Conservation (phyloP, 2,888 invertebrate species). For the Epinotia bilunana region DNA sequence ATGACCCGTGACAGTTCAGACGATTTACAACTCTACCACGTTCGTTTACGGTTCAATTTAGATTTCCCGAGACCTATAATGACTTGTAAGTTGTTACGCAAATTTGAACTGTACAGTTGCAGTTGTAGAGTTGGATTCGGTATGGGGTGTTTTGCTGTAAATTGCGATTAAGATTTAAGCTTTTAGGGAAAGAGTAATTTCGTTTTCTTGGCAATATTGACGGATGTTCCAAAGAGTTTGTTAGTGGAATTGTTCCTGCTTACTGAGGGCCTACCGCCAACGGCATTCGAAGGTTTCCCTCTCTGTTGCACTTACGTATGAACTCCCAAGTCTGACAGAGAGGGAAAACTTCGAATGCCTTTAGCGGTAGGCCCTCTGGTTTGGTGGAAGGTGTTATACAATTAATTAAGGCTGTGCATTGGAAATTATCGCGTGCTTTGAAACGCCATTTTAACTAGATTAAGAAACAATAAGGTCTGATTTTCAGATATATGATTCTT, state of each 20-base stretch:
- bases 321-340: background rate
- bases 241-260: background rate
- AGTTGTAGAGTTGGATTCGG: background rate
- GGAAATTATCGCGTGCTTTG: too few relatives aligned
- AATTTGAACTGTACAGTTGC: conserved; percentile 5
- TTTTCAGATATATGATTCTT: too few relatives aligned
- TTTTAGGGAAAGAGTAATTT: conserved; percentile 37
- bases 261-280: too few relatives aligned
- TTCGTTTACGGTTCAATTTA: background rate
- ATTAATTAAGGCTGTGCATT: too few relatives aligned
- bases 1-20: conserved; percentile 17
- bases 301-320: too few relatives aligned
- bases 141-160: conserved; percentile 23
- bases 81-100: background rate
- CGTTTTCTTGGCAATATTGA: conserved; percentile 43
- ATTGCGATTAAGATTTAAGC: conserved; percentile 45
- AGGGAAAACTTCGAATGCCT: too few relatives aligned
- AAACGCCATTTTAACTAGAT: too few relatives aligned
- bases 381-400: too few relatives aligned
- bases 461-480: too few relatives aligned
- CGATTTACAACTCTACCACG: background rate
- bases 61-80: background rate
- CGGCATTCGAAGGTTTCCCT: too few relatives aligned
- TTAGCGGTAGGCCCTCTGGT: too few relatives aligned
- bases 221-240: conserved; percentile 26